These are phyloP conservation scores for Cephus sareptanus DNA, from an alignment of 2,888 invertebrate genomes.

Conservation along the genomic window DNA sequence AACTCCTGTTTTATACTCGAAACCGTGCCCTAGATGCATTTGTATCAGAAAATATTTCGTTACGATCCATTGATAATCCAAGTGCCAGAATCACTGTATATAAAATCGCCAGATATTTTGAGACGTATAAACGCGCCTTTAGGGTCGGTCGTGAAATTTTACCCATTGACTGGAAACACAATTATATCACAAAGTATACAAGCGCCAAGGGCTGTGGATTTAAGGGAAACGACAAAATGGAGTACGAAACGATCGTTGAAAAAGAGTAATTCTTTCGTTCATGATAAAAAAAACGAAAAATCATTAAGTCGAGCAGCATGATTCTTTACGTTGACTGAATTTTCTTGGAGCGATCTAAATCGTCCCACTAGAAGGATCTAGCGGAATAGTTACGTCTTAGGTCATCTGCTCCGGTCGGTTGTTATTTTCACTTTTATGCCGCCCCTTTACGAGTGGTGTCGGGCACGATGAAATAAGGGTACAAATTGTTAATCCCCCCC, in stretches of 20 bases:
- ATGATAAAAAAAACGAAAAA: not conserved
- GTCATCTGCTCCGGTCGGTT: constrained; percentile 26
- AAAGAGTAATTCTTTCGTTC: not conserved
- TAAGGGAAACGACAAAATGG: not conserved
- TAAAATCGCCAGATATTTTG: not conserved
- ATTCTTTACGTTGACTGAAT: too few species aligned
- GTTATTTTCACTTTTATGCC: constrained; percentile 31
- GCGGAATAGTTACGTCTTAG: constrained; percentile 10
- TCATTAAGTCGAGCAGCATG: too few species aligned
- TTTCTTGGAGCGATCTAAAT: not conserved
- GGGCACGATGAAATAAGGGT: constrained; percentile 28
- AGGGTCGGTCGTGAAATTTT: not conserved
- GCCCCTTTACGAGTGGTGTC: constrained; percentile 25
- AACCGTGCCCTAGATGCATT: not conserved
- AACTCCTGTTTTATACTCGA: not conserved
- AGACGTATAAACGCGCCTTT: not conserved
- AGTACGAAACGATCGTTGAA: not conserved
- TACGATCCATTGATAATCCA: not conserved
- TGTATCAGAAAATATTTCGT: not conserved
- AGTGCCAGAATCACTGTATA: not conserved
- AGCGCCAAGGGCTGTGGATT: not conserved
- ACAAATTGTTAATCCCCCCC: constrained; percentile 27
- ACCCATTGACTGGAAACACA: not conserved
- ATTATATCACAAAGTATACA: not conserved
- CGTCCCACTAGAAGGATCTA: not conserved